Evolutionary conservation across 1,140 invertebrate species (phyloP), one percentile per base, ranked within the genome.

Genomic region (Conus betulinus): DNA sequence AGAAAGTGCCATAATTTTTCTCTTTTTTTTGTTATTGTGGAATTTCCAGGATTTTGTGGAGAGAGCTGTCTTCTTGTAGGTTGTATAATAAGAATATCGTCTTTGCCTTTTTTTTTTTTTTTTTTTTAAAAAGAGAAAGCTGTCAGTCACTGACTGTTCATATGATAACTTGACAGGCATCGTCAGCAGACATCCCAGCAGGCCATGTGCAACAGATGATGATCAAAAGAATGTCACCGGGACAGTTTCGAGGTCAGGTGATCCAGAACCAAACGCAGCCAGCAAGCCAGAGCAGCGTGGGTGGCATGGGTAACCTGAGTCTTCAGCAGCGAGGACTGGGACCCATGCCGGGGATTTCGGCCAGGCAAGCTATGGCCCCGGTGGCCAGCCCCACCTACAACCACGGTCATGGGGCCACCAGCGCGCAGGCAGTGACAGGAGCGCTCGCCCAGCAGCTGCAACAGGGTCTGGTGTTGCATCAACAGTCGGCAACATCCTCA

Each of bases 171-270:
- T 27, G 27, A 11, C 55, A 84, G 82, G 82, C 25, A 63, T 60
- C 82, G 57, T 60, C 82, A 27, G 39, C 85, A 23, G 85, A 87
- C 53, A 71, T 85, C 94, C 87, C 95, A 93, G 91, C 96, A 57
- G 91, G 90, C 91, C 97, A 96, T 90, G 97, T 98, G 94, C 97
- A 98, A 95, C 98, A 98, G 94, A 97, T 97, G 94, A 97, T 97
- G 94, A 96, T 98, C 92, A 98, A 98, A 94, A 96, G 97, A 88
- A 98, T 98, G 96, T 98, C 97, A 52, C 88, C 87, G 20, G 76
- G 85, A 27, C 89, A 90, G 63, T 89, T 84, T 74, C 87, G 84
- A 53, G 63, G 63, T 17, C 84, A 90, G 85, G 90, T 91, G 76
- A 87, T 90, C 71, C 90, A 91, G 63, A 85, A 67, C 25, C 51